phyloP scores from a whole-genome alignment of 2,797 vertebrate species.

The Anguilla pacifica region DNA sequence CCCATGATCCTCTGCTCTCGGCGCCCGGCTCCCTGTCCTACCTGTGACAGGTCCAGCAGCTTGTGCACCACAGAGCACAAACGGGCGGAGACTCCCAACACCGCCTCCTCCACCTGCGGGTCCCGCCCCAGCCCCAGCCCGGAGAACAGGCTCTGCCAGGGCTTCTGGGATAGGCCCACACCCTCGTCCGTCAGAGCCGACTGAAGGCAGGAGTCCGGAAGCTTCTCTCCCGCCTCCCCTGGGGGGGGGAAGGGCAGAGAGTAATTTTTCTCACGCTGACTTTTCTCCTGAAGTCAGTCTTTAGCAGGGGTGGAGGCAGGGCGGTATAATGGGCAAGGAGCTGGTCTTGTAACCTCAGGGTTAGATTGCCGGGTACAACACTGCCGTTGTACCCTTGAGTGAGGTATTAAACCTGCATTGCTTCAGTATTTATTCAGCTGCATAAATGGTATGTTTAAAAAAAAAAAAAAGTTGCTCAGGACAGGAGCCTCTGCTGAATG shows the following conservation, averaged over 20 bases:
- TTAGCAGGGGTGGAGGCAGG: no score
- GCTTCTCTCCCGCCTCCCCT: constrained; percentile 52
- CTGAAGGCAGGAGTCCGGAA: constrained; percentile 59
- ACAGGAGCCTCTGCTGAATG: no score
- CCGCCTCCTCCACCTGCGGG: constrained; percentile 76
- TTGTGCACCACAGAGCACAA: constrained; percentile 80
- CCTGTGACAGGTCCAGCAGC: constrained; percentile 88
- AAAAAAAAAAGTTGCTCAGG: no score
- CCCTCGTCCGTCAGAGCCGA: constrained; percentile 66
- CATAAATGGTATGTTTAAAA: no score
- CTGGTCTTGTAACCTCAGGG: no score
- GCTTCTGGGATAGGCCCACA: constrained; percentile 82
- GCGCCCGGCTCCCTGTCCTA: constrained; percentile 51
- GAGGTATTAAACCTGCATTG: no score
- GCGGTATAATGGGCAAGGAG: no score
- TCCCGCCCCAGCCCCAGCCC: constrained; percentile 71
- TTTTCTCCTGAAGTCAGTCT: no score
- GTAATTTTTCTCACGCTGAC: not conserved
- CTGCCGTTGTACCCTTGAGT: no score
- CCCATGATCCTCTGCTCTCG: not conserved
- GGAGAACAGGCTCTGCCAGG: constrained; percentile 86
- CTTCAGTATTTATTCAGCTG: no score
- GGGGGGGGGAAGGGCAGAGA: not conserved
- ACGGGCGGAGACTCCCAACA: constrained; percentile 74
- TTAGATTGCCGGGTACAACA: no score